Evolutionary conservation across 1,140 invertebrate genomes (phyloP).

Genomic region (Trinorchestia longiramus): DNA sequence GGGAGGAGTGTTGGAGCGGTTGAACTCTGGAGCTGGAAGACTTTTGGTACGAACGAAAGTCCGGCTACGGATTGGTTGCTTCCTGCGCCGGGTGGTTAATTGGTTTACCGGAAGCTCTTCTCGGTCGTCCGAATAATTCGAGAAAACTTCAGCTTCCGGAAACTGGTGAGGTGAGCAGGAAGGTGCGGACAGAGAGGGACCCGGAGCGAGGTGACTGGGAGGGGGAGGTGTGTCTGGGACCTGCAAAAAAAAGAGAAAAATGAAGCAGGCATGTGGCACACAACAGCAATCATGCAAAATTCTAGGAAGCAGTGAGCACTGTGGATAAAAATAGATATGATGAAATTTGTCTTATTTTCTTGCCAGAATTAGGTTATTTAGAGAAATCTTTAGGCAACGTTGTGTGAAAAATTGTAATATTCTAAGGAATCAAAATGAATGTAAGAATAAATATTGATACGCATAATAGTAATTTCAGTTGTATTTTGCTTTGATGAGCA

Average conservation of each 20-base stretch:
- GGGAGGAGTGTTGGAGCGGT: neutral
- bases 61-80: conserved; percentile 10
- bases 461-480: neutral
- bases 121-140: neutral
- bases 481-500: no score
- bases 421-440: neutral
- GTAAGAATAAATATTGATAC: neutral
- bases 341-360: no score
- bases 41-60: neutral
- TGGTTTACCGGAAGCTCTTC: neutral
- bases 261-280: no score
- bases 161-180: neutral
- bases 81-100: neutral
- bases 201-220: neutral
- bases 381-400: neutral
- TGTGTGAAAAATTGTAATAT: neutral
- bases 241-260: neutral
- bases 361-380: no score
- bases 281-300: no score
- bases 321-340: no score
- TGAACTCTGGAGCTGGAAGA: neutral
- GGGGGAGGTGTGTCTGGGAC: neutral
- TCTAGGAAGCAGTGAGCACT: no score
- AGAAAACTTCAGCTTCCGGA: conserved; percentile 27
- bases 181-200: neutral